Evolutionary conservation across 2,888 invertebrate species (phyloP), one percentile per base, ranked within the genome.

Genomic region (Chromoteleia sp.): DNA sequence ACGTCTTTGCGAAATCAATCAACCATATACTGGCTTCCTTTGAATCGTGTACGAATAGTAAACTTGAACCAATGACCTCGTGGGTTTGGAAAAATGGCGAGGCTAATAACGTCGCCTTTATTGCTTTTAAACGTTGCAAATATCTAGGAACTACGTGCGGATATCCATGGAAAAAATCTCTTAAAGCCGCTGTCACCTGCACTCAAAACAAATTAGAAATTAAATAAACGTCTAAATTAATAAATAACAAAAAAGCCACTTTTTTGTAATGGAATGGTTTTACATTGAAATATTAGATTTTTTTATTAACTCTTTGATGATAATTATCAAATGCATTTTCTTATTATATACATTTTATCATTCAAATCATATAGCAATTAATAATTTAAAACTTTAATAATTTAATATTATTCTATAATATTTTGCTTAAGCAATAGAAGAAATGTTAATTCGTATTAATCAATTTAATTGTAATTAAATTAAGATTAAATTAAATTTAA

Each of bases 1-100:
- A 94, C 0, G 98, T 98, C 93, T 99, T 99, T 54, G 99, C 98
- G 90, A 99, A 99, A 92, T 99, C 99, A 85, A 99, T 99, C 93
- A 99, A 94, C 99, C 99, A 99, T 10, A 98, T 95, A 81, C 97
- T 97, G 25, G 98, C 97, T 89, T 95, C 96, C 84, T 94, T 94
- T 70, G 95, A 94, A 92, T 99, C 98, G 93, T 98, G 98, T 65
- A 99, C 98, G 91, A 99, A 97, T 73, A 99, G 94, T 75, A 99
- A 93, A 19, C 98, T 98, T 92, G 98, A 98, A 82, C 98, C 98
- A 86, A 98, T 98, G 56, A 98, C 94, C 94, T 99, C 99, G 92
- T 99, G 99, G 6, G 95, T 94, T 86, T 94, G 94, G 93, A 99
- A 99, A 93, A 99, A 99, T 78, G 95, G 94, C 4, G 98, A 99